These are phyloP conservation scores for Mionectes olivaceus DNA, from an alignment of 2,797 vertebrate species.

Conservation along the genomic window DNA sequence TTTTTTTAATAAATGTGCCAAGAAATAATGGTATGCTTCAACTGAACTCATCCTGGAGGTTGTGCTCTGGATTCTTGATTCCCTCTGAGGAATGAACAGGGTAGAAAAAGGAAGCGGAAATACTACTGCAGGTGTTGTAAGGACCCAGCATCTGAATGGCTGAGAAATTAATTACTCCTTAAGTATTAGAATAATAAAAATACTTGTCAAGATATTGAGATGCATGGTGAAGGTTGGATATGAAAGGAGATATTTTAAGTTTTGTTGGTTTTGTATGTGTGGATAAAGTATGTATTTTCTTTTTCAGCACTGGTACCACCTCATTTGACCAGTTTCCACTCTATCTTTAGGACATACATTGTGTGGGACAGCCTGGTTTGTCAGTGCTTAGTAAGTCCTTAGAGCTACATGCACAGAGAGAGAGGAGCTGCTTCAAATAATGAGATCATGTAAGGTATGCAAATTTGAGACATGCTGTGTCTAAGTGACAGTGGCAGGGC, in stretches of 20 bases:
- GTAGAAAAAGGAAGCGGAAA: background rate
- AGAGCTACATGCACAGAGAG: background rate
- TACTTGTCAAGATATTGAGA: background rate
- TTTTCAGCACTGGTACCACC: background rate
- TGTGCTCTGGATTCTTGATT: background rate
- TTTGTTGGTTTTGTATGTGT: background rate
- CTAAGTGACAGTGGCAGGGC: background rate
- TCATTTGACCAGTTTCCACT: background rate
- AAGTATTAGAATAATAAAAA: background rate
- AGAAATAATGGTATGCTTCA: background rate
- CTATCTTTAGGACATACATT: background rate
- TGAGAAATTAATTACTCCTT: background rate
- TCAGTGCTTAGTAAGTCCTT: background rate
- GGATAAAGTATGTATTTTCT: background rate
- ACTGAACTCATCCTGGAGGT: background rate
- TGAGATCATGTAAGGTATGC: background rate
- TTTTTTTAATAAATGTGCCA: background rate
- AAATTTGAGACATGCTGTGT: background rate
- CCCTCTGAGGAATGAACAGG: background rate
- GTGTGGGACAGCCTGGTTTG: background rate
- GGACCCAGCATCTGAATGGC: background rate
- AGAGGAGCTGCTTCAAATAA: conserved; percentile 8
- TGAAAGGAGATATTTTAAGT: background rate
- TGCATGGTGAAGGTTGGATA: background rate
- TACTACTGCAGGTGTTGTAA: background rate